These are phyloP conservation scores for Hyperoodon ampullatus DNA, from an alignment of 2,113 vertebrate genomes.

Conservation along the genomic window DNA sequence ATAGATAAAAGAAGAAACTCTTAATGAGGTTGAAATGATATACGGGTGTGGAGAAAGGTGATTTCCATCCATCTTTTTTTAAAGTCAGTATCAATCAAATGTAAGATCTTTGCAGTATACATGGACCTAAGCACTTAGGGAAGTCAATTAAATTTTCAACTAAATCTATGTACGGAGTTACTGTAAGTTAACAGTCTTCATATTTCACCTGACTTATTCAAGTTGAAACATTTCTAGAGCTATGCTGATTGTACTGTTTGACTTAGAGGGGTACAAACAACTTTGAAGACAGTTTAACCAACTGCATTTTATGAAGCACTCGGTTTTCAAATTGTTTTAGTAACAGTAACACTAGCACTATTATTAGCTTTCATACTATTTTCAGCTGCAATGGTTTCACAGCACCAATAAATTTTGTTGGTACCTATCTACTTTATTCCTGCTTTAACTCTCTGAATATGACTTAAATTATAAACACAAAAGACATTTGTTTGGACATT, in stretches of 20 bases:
- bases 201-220: not conserved
- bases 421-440: not conserved
- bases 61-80: not conserved
- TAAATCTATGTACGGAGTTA: not conserved
- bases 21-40: not conserved
- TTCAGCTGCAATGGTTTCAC: not conserved
- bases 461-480: not conserved
- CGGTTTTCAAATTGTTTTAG: not conserved
- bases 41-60: not conserved
- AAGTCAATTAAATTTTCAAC: not conserved
- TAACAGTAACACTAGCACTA: not conserved
- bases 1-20: slow-evolving; percentile 16
- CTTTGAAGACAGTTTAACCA: not conserved
- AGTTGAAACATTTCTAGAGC: not conserved
- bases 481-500: not conserved
- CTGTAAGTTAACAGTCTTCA: not conserved
- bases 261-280: not conserved
- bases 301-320: not conserved
- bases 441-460: not conserved
- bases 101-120: not conserved
- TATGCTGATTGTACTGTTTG: not conserved
- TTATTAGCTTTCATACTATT: not conserved
- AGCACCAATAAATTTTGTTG: not conserved
- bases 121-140: not conserved
- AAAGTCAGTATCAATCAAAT: not conserved